These are phyloP conservation scores for Limonius californicus DNA, from an alignment of 1,140 invertebrate genomes.

Conservation along the genomic window DNA sequence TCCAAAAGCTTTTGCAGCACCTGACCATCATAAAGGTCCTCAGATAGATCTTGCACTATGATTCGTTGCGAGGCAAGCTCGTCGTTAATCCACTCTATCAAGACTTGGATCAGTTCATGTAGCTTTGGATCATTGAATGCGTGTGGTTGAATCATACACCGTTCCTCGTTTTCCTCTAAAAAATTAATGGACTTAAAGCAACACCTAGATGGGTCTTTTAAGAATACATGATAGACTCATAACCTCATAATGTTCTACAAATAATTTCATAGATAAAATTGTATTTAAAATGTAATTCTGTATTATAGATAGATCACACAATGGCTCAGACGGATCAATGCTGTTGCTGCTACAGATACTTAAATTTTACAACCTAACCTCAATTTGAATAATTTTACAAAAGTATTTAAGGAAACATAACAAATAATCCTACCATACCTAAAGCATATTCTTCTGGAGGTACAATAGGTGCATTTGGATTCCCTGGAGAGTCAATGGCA, in stretches of 20 bases:
- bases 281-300: too few relatives aligned
- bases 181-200: background rate
- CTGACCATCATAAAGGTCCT: slow-evolving; percentile 98
- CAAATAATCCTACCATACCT: slow-evolving; percentile 56
- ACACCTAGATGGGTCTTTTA: too few relatives aligned
- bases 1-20: slow-evolving; percentile 95
- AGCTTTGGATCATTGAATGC: slow-evolving; percentile 86
- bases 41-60: slow-evolving; percentile 94
- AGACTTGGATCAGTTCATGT: slow-evolving; percentile 77
- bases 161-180: slow-evolving; percentile 91
- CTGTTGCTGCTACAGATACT: too few relatives aligned
- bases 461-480: slow-evolving; percentile 76
- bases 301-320: too few relatives aligned
- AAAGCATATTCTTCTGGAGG: slow-evolving; percentile 90
- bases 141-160: slow-evolving; percentile 89
- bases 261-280: too few relatives aligned
- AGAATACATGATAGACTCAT: too few relatives aligned
- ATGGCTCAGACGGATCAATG: background rate
- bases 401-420: too few relatives aligned
- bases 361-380: too few relatives aligned
- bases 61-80: slow-evolving; percentile 95
- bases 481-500: slow-evolving; percentile 94
- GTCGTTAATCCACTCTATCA: slow-evolving; percentile 99
- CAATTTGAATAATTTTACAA: too few relatives aligned
- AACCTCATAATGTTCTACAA: too few relatives aligned